Evolutionary conservation across 2,888 invertebrate species (phyloP).

Genomic region (Anodontia alba): DNA sequence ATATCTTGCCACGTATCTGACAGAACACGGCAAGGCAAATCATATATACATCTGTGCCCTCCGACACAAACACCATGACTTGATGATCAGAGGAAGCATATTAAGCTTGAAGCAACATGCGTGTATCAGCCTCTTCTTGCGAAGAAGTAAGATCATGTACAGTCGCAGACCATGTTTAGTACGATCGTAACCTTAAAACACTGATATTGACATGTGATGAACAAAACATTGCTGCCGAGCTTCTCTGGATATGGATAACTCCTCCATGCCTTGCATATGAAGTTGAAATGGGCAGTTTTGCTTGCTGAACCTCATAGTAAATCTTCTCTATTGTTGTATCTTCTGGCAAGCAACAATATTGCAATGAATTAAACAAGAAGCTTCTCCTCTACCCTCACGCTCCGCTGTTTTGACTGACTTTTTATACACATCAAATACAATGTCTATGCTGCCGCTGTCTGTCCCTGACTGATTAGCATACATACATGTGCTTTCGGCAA

Average conservation of each 20-base stretch:
- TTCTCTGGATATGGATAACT: not conserved
- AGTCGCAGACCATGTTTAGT: not conserved
- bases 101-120: not conserved
- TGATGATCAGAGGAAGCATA: not conserved
- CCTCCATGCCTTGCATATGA: not conserved
- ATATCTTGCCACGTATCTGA: conserved; percentile 3
- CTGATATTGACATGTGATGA: not conserved
- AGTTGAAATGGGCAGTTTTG: not conserved
- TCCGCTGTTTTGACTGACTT: conserved; percentile 57
- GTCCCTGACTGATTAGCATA: conserved; percentile 11
- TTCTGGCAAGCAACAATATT: conserved; percentile 6
- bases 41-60: not conserved
- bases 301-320: not conserved
- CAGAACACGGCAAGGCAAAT: too few relatives aligned
- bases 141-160: not conserved
- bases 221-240: not conserved
- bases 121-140: not conserved
- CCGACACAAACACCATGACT: not conserved
- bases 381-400: conserved; percentile 14
- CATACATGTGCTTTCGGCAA: conserved; percentile 22
- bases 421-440: conserved; percentile 54
- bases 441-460: conserved; percentile 40
- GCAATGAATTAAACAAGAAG: not conserved
- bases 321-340: not conserved
- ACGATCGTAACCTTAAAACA: not conserved